phyloP scores from a whole-genome alignment of 2,888 invertebrate genomes.

The Phaedon cochleariae region DNA sequence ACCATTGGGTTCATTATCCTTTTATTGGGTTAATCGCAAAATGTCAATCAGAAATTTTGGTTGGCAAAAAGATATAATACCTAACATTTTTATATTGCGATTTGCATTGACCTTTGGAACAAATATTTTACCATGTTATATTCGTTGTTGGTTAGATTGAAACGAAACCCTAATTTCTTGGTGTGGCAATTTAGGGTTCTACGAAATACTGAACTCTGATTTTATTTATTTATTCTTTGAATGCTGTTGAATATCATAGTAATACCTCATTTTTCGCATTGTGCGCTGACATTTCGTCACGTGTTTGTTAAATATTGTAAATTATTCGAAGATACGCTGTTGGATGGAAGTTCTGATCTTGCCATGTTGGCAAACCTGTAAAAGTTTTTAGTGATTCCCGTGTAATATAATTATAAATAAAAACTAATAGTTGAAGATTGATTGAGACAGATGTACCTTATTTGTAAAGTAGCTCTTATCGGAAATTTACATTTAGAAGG shows the following conservation, averaged over 20 bases:
- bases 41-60: no score
- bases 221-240: background rate
- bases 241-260: background rate
- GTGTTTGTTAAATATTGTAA: slow-evolving; percentile 45
- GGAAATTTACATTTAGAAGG: slow-evolving; percentile 58
- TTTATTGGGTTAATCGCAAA: no score
- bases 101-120: no score
- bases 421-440: slow-evolving; percentile 54
- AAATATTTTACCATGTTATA: no score
- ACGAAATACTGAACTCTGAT: background rate
- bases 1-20: no score
- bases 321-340: slow-evolving; percentile 29
- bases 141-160: no score
- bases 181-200: background rate
- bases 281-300: background rate
- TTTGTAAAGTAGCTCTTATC: slow-evolving; percentile 61
- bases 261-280: background rate
- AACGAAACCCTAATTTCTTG: no score
- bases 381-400: slow-evolving; percentile 57
- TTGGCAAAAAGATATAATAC: no score
- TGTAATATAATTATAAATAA: slow-evolving; percentile 54
- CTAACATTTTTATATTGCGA: no score
- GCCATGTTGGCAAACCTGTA: slow-evolving; percentile 36
- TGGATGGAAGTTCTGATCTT: slow-evolving; percentile 31
- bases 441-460: slow-evolving; percentile 61